Base-by-base conservation (phyloP, 1,140 invertebrate species). In the Nymphalis io region DNA sequence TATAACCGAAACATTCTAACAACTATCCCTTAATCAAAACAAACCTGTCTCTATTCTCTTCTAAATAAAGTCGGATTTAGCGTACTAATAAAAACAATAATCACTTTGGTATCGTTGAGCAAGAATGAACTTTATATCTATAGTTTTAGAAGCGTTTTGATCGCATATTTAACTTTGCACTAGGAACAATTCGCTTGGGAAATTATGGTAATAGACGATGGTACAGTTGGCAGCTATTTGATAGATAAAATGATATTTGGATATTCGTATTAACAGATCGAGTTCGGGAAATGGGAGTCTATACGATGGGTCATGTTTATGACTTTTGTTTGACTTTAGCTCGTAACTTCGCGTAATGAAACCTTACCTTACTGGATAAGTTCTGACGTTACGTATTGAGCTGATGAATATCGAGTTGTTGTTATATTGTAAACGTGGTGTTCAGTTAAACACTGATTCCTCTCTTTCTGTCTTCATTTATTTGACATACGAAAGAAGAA, bases 191-290 rank as follows among this genome's bases (percentile, higher is more conserved):
- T 65, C 72, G 59, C 72, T 64, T 70, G 72, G 72, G 72, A 73
- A 73, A 73, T 73, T 73, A 70, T 73, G 72, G 68, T 70, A 73
- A 73, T 73, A 73, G 72, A 73, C 63, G 72, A 64, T 55, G 62
- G 68, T 74, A 74, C 63, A 70, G 68, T 74, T 74, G 72, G 68
- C 72, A 74, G 72, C 68, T 74, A 74, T 74, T 74, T 74, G 72
- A 74, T 74, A 74, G 72, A 74, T 74, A 74, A 74, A 74, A 74
- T 68, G 72, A 67, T 74, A 74, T 74, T 74, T 74, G 72, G 68
- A 70, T 74, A 74, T 74, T 74, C 46, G 72, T 74, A 70, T 70
- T 74, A 74, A 65, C 68, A 66, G 68, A 70, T 70, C 61, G 68
- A 70, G 60, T 57, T 72, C 40, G 46, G 63, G 55, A 61, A 66